These are phyloP conservation scores for Crax fasciolata DNA, from an alignment of 2,797 vertebrate genomes.

Conservation along the genomic window DNA sequence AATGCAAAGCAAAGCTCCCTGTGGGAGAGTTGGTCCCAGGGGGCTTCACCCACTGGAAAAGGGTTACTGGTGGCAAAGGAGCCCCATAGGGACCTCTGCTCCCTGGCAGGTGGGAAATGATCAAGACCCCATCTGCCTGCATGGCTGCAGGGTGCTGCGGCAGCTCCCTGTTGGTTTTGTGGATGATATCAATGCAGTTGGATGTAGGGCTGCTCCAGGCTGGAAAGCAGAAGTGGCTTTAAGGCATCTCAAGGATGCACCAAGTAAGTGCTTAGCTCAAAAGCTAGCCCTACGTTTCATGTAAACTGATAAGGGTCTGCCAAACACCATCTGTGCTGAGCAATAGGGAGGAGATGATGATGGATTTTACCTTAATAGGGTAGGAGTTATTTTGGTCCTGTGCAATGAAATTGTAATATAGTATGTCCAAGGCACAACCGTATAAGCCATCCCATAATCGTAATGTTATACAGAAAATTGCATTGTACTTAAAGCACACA, in stretches of 20 bases:
- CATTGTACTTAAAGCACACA: conserved; percentile 59
- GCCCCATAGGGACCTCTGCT: not conserved
- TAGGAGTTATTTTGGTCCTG: conserved; percentile 10
- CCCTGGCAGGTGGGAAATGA: not conserved
- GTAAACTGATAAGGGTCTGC: not conserved
- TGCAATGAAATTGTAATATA: not conserved
- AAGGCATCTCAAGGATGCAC: not conserved
- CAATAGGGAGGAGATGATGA: conserved; percentile 5
- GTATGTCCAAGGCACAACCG: not conserved
- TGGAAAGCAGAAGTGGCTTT: not conserved
- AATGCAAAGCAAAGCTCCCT: fast-evolving
- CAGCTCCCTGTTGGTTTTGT: not conserved
- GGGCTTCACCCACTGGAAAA: not conserved
- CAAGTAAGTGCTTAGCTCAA: not conserved
- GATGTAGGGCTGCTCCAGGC: not conserved
- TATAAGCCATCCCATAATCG: conserved; percentile 8
- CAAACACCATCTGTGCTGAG: not conserved
- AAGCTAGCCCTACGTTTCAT: not conserved
- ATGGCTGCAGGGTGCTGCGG: not conserved
- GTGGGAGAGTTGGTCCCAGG: not conserved
- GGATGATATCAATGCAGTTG: not conserved
- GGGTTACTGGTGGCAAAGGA: fast-evolving
- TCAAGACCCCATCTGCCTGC: not conserved
- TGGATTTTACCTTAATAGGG: not conserved
- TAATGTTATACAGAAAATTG: conserved; percentile 60